Percentiles rank a stretch among this genome's conserved stretches.
Evolutionary conservation across 2,113 vertebrate genomes (phyloP).

Genomic region (Rhea americana): DNA sequence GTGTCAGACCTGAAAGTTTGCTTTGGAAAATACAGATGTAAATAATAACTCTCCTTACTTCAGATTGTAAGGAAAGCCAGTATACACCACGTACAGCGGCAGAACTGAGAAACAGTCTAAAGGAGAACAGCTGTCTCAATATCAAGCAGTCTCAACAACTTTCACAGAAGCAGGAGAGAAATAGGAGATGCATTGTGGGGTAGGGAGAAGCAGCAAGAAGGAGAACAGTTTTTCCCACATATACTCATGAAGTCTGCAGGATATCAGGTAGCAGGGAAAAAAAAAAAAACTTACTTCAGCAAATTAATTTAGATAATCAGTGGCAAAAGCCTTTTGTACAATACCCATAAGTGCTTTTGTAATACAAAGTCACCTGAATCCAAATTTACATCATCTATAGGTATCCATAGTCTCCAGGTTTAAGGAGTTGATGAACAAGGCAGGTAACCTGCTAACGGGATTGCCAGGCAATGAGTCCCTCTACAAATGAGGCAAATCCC

Average conservation of each 20-base stretch:
- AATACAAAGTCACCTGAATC: not conserved
- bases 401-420: not conserved
- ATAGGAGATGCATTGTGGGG: not conserved
- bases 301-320: not conserved
- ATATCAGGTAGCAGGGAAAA: not conserved
- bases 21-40: not conserved
- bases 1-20: not conserved
- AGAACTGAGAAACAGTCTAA: not conserved
- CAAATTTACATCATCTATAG: not conserved
- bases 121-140: not conserved
- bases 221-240: not conserved
- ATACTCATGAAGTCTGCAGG: not conserved
- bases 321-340: not conserved
- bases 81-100: not conserved
- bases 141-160: not conserved
- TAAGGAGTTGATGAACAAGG: too few species aligned
- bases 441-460: too few species aligned
- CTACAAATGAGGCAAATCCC: too few species aligned
- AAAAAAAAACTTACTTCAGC: not conserved
- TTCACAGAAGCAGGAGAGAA: not conserved
- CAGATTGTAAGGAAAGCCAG: not conserved
- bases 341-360: not conserved
- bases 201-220: not conserved
- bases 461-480: too few species aligned
- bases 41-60: not conserved